Conservation (phyloP, 2,113 vertebrate genomes). For the Pelecanus crispus region DNA sequence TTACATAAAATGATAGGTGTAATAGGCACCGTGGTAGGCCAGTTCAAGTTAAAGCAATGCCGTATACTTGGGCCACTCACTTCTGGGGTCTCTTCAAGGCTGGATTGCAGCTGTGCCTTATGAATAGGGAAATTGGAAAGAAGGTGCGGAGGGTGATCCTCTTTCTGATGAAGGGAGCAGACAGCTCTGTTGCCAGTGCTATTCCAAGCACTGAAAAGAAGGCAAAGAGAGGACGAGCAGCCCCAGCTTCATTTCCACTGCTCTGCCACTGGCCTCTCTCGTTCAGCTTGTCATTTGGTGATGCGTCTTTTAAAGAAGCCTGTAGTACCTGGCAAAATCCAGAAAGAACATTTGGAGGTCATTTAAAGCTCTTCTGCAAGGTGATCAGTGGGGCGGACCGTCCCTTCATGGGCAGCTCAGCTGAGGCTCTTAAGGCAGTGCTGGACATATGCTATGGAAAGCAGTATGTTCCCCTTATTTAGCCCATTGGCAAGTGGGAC, state of each 20-base stretch:
- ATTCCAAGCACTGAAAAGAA: neutral
- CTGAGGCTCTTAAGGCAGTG: neutral
- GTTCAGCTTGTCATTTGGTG: neutral
- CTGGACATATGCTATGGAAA: neutral
- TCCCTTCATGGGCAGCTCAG: neutral
- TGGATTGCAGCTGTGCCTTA: neutral
- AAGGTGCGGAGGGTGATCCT: neutral
- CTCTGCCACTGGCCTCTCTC: neutral
- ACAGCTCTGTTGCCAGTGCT: neutral
- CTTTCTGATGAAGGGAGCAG: neutral
- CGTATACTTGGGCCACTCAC: fast-evolving
- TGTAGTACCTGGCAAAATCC: neutral
- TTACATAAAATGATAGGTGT: neutral
- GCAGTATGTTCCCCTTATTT: neutral
- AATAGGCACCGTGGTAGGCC: neutral
- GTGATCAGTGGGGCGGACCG: neutral
- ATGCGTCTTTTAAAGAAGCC: neutral
- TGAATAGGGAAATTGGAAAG: neutral
- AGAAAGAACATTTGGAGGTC: neutral
- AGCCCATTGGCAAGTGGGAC: neutral
- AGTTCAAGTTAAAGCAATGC: neutral
- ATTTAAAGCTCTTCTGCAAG: neutral
- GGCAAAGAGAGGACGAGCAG: neutral
- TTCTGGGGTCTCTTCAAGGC: neutral
- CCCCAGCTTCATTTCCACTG: neutral